Conservation (phyloP, 2,797 vertebrate genomes). For the Taeniopygia guttata region DNA sequence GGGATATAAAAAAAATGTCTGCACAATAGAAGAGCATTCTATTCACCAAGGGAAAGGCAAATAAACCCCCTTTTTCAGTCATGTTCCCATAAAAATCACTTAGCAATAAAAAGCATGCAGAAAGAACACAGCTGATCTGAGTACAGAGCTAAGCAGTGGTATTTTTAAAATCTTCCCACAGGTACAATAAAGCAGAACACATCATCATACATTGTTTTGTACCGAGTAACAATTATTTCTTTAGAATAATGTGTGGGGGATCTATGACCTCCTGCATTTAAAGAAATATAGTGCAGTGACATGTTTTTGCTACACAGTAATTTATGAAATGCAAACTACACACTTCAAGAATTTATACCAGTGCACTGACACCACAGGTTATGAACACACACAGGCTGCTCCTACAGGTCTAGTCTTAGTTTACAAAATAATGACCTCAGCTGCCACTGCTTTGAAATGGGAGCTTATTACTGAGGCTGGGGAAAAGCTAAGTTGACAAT, state of each 20-base stretch:
- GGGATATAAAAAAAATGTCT: not conserved
- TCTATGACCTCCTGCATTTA: not conserved
- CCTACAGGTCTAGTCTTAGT: not conserved
- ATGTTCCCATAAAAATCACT: not conserved
- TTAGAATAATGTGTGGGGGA: not conserved
- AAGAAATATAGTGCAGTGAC: not conserved
- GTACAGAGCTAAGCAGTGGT: not conserved
- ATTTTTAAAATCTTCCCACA: not conserved
- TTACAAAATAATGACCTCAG: not conserved
- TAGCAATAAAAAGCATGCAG: not conserved
- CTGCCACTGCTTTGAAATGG: not conserved
- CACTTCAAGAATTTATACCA: not conserved
- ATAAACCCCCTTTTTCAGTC: not conserved
- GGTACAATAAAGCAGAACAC: constrained; percentile 13
- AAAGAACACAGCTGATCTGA: not conserved
- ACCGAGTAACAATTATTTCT: not conserved
- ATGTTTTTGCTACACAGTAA: not conserved
- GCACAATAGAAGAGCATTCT: not conserved
- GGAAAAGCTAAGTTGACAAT: not conserved
- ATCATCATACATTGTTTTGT: not conserved
- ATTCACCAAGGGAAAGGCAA: not conserved
- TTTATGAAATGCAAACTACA: not conserved
- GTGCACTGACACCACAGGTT: not conserved
- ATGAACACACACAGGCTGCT: not conserved
- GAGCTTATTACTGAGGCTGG: not conserved